A percentile compares a stretch with the other conserved stretches of the same genome.
Conservation (phyloP, 2,888 invertebrate genomes). For the Calephelis perditalis region DNA sequence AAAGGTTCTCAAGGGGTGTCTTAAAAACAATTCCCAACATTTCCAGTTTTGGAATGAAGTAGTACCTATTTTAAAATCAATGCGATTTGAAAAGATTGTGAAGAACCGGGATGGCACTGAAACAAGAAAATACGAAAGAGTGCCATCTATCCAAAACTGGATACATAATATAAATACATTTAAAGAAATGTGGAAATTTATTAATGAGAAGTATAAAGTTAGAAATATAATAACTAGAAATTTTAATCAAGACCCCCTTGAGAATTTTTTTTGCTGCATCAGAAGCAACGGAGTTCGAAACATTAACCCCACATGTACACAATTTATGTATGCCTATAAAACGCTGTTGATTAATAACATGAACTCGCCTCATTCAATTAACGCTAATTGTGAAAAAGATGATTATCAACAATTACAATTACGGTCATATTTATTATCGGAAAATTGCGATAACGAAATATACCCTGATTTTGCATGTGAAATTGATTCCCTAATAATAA, state of each 20-base stretch:
- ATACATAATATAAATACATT: conserved; percentile 13
- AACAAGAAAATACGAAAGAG: conserved; percentile 12
- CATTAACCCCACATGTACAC: conserved; percentile 4
- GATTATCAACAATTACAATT: conserved; percentile 12
- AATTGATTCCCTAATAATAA: conserved; percentile 7
- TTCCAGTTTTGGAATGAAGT: conserved; percentile 21
- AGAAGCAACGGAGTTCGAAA: conserved; percentile 7
- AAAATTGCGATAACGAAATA: neutral
- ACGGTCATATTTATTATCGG: conserved; percentile 1
- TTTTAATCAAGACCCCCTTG: conserved; percentile 12
- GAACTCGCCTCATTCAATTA: conserved; percentile 11
- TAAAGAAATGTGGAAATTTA: neutral
- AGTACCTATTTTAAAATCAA: conserved; percentile 18
- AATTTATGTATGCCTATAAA: conserved; percentile 8
- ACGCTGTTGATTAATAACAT: neutral
- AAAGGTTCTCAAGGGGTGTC: conserved; percentile 7
- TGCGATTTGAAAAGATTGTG: conserved; percentile 14
- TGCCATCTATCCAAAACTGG: conserved; percentile 21
- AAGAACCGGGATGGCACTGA: neutral
- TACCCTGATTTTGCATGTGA: conserved; percentile 11
- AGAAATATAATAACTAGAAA: conserved; percentile 7
- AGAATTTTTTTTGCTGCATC: conserved; percentile 8
- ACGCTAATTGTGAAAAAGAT: conserved; percentile 14
- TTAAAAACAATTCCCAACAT: conserved; percentile 20
- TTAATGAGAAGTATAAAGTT: neutral